phyloP scores from a whole-genome alignment of 2,113 vertebrate genomes.

The Istiophorus platypterus region DNA sequence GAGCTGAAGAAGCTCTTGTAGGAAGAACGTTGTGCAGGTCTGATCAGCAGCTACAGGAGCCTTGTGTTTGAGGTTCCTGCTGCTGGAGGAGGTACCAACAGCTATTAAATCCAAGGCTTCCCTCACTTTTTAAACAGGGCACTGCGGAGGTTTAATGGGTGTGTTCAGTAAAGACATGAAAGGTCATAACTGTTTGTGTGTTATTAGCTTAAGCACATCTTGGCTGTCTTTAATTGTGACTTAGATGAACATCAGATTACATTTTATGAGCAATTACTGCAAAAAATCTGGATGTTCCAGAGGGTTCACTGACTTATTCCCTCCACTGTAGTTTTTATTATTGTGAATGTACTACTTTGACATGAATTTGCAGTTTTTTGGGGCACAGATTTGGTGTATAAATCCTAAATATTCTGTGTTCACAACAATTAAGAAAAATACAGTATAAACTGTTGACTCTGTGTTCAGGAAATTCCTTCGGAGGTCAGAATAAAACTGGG shows the following conservation, averaged over 20 bases:
- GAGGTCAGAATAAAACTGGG: constrained; percentile 25
- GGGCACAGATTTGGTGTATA: not conserved
- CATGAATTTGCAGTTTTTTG: not conserved
- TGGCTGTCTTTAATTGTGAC: not conserved
- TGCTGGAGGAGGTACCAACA: too few species aligned
- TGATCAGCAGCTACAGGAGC: too few species aligned
- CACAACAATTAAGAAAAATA: not conserved
- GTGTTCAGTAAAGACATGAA: too few species aligned
- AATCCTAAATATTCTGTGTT: not conserved
- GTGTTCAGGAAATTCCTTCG: constrained; percentile 25
- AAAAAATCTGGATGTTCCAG: not conserved
- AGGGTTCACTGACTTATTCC: not conserved
- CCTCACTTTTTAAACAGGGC: too few species aligned
- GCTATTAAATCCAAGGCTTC: too few species aligned
- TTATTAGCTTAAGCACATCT: not conserved
- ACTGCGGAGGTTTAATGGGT: too few species aligned
- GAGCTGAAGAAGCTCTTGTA: too few species aligned
- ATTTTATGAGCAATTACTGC: not conserved
- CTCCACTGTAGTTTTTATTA: not conserved
- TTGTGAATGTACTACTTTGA: not conserved
- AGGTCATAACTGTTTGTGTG: not conserved
- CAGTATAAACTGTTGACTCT: constrained; percentile 22
- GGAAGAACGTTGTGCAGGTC: too few species aligned
- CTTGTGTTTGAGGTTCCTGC: too few species aligned
- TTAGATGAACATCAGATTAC: not conserved